phyloP scores from a whole-genome alignment of 2,888 invertebrate genomes.

The Norana najaformis region DNA sequence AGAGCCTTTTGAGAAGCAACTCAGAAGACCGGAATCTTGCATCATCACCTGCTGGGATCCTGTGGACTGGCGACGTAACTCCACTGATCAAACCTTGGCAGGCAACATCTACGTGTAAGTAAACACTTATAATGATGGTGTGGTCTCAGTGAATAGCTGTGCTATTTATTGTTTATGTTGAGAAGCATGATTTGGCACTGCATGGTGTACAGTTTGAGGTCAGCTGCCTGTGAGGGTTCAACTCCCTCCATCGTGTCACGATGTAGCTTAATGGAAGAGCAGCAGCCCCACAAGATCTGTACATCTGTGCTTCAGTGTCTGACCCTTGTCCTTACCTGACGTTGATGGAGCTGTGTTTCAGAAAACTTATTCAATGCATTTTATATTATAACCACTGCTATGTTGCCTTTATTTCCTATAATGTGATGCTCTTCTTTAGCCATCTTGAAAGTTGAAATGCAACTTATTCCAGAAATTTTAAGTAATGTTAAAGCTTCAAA shows the following conservation, averaged over 20 bases:
- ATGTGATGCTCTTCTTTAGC: background rate
- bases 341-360: background rate
- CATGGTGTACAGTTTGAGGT: background rate
- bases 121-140: background rate
- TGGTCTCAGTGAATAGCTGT: background rate
- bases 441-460: background rate
- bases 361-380: background rate
- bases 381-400: too few species aligned
- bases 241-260: slow-evolving; percentile 1
- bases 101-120: slow-evolving; percentile 20
- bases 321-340: background rate
- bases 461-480: background rate
- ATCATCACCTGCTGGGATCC: slow-evolving; percentile 14
- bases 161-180: background rate
- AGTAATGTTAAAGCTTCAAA: background rate
- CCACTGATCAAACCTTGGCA: slow-evolving; percentile 21
- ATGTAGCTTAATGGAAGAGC: slow-evolving; percentile 1
- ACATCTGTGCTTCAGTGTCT: background rate
- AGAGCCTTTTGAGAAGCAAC: background rate
- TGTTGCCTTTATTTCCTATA: background rate
- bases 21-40: background rate
- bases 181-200: background rate
- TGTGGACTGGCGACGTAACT: slow-evolving; percentile 19
- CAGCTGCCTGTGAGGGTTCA: background rate
- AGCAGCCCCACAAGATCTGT: background rate